Evolutionary conservation across 1,140 invertebrate species (phyloP).

Genomic region (Drosophila athabasca): DNA sequence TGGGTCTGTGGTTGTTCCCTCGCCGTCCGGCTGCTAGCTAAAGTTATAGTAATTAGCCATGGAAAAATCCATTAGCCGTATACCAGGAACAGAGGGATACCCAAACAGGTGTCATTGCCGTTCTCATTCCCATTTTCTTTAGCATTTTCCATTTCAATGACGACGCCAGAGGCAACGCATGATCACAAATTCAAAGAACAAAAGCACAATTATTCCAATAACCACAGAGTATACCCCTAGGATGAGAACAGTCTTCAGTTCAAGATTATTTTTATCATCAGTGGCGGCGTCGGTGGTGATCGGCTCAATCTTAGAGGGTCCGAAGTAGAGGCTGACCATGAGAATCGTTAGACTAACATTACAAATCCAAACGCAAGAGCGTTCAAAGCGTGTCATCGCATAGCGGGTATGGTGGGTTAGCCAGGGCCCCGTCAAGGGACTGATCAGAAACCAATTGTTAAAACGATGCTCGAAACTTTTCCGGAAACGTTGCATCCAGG

Average conservation of each 20-base stretch:
- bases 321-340: constrained; percentile 5
- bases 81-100: no score
- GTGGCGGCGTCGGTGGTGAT: background rate
- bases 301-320: background rate
- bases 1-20: no score
- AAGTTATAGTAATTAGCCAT: no score
- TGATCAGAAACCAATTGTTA: constrained; percentile 26
- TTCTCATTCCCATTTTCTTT: no score
- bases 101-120: no score
- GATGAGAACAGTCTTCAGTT: no score
- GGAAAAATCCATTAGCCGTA: no score
- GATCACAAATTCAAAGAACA: constrained; percentile 25
- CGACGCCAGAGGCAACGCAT: background rate
- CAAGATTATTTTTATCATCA: background rate
- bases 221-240: background rate
- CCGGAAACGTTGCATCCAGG: constrained; percentile 20
- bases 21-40: no score
- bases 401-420: background rate
- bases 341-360: constrained; percentile 19
- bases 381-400: constrained; percentile 29
- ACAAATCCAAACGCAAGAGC: constrained; percentile 23
- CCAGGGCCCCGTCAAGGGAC: constrained; percentile 34
- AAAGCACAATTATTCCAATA: background rate
- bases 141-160: background rate
- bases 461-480: background rate